These are phyloP conservation scores for Lasioglossum pauxillum DNA, from an alignment of 2,888 invertebrate species.

Conservation along the genomic window DNA sequence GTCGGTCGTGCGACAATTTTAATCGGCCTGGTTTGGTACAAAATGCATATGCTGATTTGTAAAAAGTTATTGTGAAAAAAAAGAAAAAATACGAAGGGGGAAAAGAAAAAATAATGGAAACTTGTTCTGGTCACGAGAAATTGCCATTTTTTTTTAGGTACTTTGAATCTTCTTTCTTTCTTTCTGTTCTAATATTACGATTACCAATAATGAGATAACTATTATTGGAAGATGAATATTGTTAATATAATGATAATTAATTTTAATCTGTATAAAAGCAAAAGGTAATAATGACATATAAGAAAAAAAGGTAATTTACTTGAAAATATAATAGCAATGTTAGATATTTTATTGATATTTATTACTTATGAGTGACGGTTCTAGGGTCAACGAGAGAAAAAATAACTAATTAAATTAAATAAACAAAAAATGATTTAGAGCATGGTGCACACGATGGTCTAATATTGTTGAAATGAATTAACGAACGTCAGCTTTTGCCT, in stretches of 20 bases:
- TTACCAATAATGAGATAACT: constrained; percentile 74
- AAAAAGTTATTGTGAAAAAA: constrained; percentile 77
- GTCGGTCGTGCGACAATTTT: constrained; percentile 77
- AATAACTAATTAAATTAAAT: constrained; percentile 69
- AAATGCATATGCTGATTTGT: constrained; percentile 83
- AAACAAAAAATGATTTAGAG: constrained; percentile 50
- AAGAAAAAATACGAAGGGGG: constrained; percentile 9
- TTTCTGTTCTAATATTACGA: constrained; percentile 73
- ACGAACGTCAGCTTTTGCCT: constrained; percentile 54
- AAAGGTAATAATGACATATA: constrained; percentile 74
- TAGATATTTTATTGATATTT: constrained; percentile 84
- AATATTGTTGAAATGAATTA: constrained; percentile 57
- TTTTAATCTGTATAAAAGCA: constrained; percentile 81
- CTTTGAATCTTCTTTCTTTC: constrained; percentile 73
- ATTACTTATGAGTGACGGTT: constrained; percentile 78
- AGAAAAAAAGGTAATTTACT: constrained; percentile 76
- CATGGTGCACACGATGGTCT: constrained; percentile 67
- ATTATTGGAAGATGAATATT: constrained; percentile 79
- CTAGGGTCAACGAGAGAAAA: constrained; percentile 67
- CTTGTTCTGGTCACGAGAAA: constrained; percentile 84
- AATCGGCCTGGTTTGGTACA: constrained; percentile 84
- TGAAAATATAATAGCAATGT: constrained; percentile 83
- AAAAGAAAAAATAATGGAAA: constrained; percentile 72
- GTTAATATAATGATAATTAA: constrained; percentile 83
- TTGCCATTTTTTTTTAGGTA: constrained; percentile 82